Base-by-base conservation (phyloP, 2,797 vertebrate genomes). In the Silurus aristotelis region DNA sequence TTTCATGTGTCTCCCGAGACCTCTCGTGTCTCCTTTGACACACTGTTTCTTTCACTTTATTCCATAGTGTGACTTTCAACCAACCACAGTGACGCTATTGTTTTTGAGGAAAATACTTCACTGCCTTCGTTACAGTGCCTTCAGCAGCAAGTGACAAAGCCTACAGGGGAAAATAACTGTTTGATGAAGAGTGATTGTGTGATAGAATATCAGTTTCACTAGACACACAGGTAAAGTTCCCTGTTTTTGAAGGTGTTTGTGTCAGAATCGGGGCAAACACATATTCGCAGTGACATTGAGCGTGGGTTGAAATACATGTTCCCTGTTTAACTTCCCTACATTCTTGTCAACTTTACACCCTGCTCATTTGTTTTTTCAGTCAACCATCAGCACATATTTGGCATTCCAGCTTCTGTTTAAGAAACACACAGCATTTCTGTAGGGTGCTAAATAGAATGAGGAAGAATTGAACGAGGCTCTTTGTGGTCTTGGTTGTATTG, bases 1-100 rank as follows among this genome's bases (percentile, higher is more conserved):
- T 25, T 85, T 64, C 75, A 43, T 73, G 27, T 66, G 31, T 85
- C 88, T 89, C 85, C 77, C 17, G 82, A 83, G 82, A 38, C 81
- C 75, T 87, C 27, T 12, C 8, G 25, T 72, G 31, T 73, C 85
- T 86, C 85, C 73, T 83, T 64, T 83, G 85, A 83, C 80, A 83
- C 85, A 38, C 58, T 77, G 64, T 86, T 78, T 68, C 64, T 78
- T 83, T 77, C 31, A 46, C 52, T 58, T 58, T 76, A 71, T 80
- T 85, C 66, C 55, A 80, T 48, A 63, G 75, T 79, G 83, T 77
- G 71, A 76, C 52, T 75, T 75, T 63, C 67, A 72, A 58, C 43
- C 70, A 56, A 56, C 76, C 64, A 79, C 73, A 77, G 56, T 70
- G 75, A 79, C 46, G 38, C 71, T 72, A 46, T 78, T 83, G 58